Percentiles rank a stretch among this genome's conserved stretches.
Conservation (phyloP, 1,140 invertebrate genomes). For the Magallana angulata region DNA sequence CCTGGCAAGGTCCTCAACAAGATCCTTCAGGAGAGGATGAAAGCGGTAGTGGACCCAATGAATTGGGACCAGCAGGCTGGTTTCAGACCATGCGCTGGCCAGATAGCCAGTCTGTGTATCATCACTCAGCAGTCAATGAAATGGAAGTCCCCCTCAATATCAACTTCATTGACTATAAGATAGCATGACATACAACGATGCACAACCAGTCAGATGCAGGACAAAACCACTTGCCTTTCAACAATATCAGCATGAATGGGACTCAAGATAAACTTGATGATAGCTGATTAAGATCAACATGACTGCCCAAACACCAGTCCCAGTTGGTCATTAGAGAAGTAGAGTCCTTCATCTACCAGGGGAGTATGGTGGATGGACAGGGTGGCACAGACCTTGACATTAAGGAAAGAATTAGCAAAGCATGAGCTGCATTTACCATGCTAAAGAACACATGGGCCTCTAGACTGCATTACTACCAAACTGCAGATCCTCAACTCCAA, state of each 20-base stretch:
- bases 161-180: slow-evolving; percentile 68
- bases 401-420: slow-evolving; percentile 29
- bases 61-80: slow-evolving; percentile 54
- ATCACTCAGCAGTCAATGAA: slow-evolving; percentile 66
- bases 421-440: background rate
- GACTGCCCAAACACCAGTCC: slow-evolving; percentile 34
- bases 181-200: slow-evolving; percentile 48
- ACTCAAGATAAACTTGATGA: slow-evolving; percentile 47
- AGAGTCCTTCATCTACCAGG: slow-evolving; percentile 40
- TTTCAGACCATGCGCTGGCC: slow-evolving; percentile 58
- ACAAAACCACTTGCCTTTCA: slow-evolving; percentile 21
- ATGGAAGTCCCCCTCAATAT: slow-evolving; percentile 65
- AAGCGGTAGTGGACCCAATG: slow-evolving; percentile 42
- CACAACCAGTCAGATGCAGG: slow-evolving; percentile 37
- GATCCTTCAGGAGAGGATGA: background rate
- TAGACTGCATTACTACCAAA: slow-evolving; percentile 1
- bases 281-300: slow-evolving; percentile 49
- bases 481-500: slow-evolving; percentile 21
- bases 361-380: background rate
- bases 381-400: slow-evolving; percentile 20
- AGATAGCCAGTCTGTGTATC: slow-evolving; percentile 57
- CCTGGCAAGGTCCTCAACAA: slow-evolving; percentile 56
- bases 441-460: background rate
- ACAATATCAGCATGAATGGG: slow-evolving; percentile 36
- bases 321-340: background rate